A percentile compares a stretch with the other conserved stretches of the same genome.
Conservation (phyloP, 2,888 invertebrate genomes). For the Callimorpha dominula region DNA sequence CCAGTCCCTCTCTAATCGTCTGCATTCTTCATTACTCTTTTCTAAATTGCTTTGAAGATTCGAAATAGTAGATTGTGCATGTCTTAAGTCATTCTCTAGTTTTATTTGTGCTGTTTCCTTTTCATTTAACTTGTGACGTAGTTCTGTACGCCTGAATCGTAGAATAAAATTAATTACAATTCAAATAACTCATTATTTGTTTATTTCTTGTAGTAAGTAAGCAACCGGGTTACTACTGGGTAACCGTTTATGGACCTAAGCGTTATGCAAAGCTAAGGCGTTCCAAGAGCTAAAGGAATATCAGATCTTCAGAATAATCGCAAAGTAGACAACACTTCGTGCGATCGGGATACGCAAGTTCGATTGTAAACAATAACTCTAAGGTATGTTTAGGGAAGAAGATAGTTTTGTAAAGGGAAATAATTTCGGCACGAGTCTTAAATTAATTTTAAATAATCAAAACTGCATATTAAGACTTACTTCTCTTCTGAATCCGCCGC, state of each 20-base stretch:
- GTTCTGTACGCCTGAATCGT: conserved; percentile 58
- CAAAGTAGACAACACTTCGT: background rate
- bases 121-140: conserved; percentile 57
- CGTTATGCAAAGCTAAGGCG: too few species aligned
- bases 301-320: too few species aligned
- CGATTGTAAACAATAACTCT: background rate
- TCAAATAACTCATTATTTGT: too few species aligned
- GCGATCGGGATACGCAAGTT: background rate
- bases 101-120: conserved; percentile 59
- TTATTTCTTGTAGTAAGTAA: too few species aligned
- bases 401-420: background rate
- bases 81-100: conserved; percentile 73
- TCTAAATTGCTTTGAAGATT: conserved; percentile 68
- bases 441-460: too few species aligned
- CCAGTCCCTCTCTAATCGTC: conserved; percentile 77
- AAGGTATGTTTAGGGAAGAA: background rate
- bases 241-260: too few species aligned
- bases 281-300: too few species aligned
- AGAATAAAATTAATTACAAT: too few species aligned
- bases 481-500: conserved; percentile 71
- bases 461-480: conserved; percentile 51
- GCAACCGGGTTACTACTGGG: too few species aligned
- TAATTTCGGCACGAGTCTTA: background rate
- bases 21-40: conserved; percentile 69
- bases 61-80: conserved; percentile 68